These are phyloP conservation scores for Pandemis heparana DNA, from an alignment of 2,888 invertebrate genomes.

Conservation along the genomic window DNA sequence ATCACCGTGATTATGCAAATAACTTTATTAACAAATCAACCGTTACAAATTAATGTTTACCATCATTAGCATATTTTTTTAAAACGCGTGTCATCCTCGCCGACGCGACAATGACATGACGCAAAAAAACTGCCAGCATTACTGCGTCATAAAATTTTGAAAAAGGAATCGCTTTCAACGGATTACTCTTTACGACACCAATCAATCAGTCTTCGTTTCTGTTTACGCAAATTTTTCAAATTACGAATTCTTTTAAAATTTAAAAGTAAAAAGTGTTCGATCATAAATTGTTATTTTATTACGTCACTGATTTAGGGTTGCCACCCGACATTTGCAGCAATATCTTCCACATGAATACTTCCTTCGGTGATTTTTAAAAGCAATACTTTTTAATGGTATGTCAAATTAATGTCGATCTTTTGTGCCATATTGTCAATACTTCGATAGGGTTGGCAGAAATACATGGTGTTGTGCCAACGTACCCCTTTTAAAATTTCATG, in stretches of 20 bases:
- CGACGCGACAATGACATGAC: conserved; percentile 57
- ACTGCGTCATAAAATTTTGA: conserved; percentile 68
- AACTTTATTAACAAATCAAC: conserved; percentile 80
- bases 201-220: conserved; percentile 72
- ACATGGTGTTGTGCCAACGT: conserved; percentile 66
- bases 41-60: conserved; percentile 85
- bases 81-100: conserved; percentile 76
- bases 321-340: conserved; percentile 65
- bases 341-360: conserved; percentile 77
- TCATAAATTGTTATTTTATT: conserved; percentile 75
- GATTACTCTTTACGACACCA: conserved; percentile 73
- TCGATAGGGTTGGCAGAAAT: conserved; percentile 74
- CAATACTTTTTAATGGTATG: conserved; percentile 83
- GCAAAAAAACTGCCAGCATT: conserved; percentile 60
- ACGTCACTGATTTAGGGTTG: conserved; percentile 59
- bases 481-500: conserved; percentile 81
- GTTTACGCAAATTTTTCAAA: conserved; percentile 71
- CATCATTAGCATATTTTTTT: conserved; percentile 76
- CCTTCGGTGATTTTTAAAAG: conserved; percentile 74
- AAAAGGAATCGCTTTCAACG: conserved; percentile 51
- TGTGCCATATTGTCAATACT: conserved; percentile 80
- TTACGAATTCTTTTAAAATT: conserved; percentile 64
- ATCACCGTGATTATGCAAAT: conserved; percentile 76
- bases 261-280: conserved; percentile 53
- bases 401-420: conserved; percentile 83